Base-by-base conservation (phyloP, 1,140 invertebrate species). In the Penaeus chinensis region DNA sequence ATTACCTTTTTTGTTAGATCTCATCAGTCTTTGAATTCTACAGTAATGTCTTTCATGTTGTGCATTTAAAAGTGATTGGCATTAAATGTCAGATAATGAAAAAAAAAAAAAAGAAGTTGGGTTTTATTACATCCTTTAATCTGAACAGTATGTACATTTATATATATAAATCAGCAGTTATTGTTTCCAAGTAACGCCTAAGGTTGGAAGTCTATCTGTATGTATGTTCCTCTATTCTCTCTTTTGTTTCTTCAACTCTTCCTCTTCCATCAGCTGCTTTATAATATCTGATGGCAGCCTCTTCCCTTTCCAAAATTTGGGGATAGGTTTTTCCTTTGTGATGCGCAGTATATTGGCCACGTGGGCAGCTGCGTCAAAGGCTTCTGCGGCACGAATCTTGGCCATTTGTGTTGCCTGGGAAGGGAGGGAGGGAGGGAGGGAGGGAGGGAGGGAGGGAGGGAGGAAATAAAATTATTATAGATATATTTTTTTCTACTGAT, bases 291-390 rank as follows among this genome's bases (percentile, higher is more conserved):
- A 92, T 0, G 95, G 95, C 19, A 96, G 91, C 16, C 94, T 92
- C 88, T 94, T 94, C 90, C 95, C 95, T 90, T 93, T 94, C 93
- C 94, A 96, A 63, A 92, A 93, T 3, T 92, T 94, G 5, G 95
- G 95, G 62, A 95, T 90, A 0, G 94, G 93, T 61, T 93, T 93
- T 90, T 95, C 93, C 89, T 95, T 95, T 0, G 95, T 94, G 89
- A 94, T 93, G 37, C 93, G 90, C 0, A 97, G 90, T 90, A 94
- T 94, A 24, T 94, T 93, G 1, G 92, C 90, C 0, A 97, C 95
- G 92, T 96, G 96, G 81, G 94, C 91, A 88, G 95, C 94, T 0
- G 96, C 94, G 89, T 96, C 94, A 92, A 97, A 98, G 27, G 94
- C 93, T 89, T 96, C 93, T 0, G 96, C 96, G 83, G 94, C 92